Evolutionary conservation across 2,888 invertebrate species (phyloP), one percentile per base, ranked within the genome.

Genomic region (Drosophila eohydei): DNA sequence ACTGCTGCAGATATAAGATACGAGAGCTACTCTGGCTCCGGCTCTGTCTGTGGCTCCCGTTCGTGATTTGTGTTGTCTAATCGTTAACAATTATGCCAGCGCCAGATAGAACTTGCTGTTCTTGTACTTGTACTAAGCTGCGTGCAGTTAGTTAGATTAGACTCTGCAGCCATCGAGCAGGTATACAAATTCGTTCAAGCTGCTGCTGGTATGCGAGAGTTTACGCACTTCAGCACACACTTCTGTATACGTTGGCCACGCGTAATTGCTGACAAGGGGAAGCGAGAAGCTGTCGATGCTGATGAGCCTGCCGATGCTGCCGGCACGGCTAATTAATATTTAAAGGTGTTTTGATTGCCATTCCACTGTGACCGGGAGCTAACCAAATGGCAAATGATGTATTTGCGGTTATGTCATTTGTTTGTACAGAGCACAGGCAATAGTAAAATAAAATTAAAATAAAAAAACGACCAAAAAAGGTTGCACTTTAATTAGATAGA

Each of bases 41-140:
- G 32, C 32, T 26, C 32, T n/a, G 26, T n/a, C 38, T 54, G 62
- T 62, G 41, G 51, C 63, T 68, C 83, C 74, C 70, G 78, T 81
- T 83, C 89, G 89, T 83, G 87, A 81, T 88, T 81, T 83, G 83
- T 83, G 77, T 73, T 87, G 80, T 89, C 87, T 84, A 84, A 84
- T 84, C 81, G 84, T 46, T 64, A 80, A 83, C 87, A 84, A 84
- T 84, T 89, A 84, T 74, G 70, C 70, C 66, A 80, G 57, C 72
- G 43, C 70, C 54, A 67, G 44, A 16, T 32, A 60, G 36, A 60
- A 44, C 52, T 30, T 57, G 57, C 59, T 60, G 40, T 68, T 77
- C 68, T 68, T 62, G 44, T 58, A 61, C 63, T 54, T 54, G 54
- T 36, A 21, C 38, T 62, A 40, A 65, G 68, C 76, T 83, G 82